Evolutionary conservation across 1,140 invertebrate species (phyloP), one percentile per base, ranked within the genome.

Genomic region (Metaphire vulgaris): DNA sequence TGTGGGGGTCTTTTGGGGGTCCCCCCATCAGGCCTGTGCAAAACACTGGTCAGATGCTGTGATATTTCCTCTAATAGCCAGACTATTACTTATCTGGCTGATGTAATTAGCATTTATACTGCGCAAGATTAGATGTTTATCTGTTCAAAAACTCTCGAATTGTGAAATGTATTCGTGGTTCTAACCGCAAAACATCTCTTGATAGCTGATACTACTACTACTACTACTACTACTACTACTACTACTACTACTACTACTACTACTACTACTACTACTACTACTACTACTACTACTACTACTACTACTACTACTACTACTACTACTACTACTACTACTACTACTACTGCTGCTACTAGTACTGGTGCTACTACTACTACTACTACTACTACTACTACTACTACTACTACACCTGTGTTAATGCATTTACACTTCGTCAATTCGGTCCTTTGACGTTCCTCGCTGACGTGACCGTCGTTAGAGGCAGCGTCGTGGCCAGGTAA

Each of bases 211-310:
- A 21, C 41, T 56, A 21, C 41, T 56, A 21, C 41, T 56, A n/a
- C 33, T 16, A 33, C 33, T 72, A 34, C 33, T 72, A 21, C 33
- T 72, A 34, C 33, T 34, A 21, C 33, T 72, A 1, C 33, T 6
- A 56, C 30, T 72, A 21, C 33, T 72, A 72, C 33, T 72, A 34
- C 33, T 72, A 72, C 33, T 72, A 34, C 6, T 72, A 72, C 33
- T 56, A 41, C 72, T 41, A 41, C 33, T 33, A 34, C 72, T 73
- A n/a, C 34, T 69, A 26, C 67, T 69, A 69, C 67, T 69, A 26
- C 67, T 69, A 69, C 67, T 28, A 26, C 67, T 69, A 69, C 67
- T 31, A 69, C 67, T 69, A 26, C 67, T 69, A 69, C 30, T 69
- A 14, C n/a, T 31, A 28, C n/a, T 69, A 69, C 30, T 69, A 31